phyloP scores from a whole-genome alignment of 1,140 invertebrate species.

The Zaprionus davidi region DNA sequence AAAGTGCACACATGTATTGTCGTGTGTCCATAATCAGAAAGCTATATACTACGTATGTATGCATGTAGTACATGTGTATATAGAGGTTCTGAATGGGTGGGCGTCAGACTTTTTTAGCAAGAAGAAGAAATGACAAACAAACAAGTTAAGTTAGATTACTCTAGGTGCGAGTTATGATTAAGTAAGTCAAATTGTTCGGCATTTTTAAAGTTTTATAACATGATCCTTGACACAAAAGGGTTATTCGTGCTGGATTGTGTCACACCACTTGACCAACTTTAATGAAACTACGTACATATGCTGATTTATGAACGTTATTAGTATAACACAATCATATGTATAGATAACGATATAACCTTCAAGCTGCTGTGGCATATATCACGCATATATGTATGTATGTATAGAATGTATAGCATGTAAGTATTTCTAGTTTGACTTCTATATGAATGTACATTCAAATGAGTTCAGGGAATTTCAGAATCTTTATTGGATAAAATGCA shows the following conservation, averaged over 20 bases:
- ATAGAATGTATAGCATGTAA: no score
- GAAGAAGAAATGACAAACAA: neutral
- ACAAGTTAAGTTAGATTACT: neutral
- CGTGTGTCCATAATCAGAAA: conserved; percentile 2
- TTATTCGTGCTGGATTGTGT: neutral
- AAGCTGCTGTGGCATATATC: conserved; percentile 33
- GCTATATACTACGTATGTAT: conserved; percentile 7
- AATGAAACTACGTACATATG: neutral
- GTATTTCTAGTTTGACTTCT: neutral
- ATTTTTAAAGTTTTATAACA: neutral
- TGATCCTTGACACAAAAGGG: neutral
- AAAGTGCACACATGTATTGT: conserved; percentile 16
- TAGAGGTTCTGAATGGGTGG: neutral
- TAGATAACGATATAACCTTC: conserved; percentile 55
- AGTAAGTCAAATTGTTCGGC: neutral
- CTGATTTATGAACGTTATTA: neutral
- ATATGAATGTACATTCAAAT: neutral
- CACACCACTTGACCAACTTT: neutral
- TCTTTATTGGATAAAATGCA: neutral
- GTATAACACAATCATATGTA: neutral
- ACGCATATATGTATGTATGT: neutral
- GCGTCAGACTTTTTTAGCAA: conserved; percentile 4
- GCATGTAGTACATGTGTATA: neutral
- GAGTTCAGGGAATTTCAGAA: neutral
- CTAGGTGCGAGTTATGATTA: neutral